Conservation (phyloP, 2,797 vertebrate genomes). For the Leucoraja ocellata region DNA sequence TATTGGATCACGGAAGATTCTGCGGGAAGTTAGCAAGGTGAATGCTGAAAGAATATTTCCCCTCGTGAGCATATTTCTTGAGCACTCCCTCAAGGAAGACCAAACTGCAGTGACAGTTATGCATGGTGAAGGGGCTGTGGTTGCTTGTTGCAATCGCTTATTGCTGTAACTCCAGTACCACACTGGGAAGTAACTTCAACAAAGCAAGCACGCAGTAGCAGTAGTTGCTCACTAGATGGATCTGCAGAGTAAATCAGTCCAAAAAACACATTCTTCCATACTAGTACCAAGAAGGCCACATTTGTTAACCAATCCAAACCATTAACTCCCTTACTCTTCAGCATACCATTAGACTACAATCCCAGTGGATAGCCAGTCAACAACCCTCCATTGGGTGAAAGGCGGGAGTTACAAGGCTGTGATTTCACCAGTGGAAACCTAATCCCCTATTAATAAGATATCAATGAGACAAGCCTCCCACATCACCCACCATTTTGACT, state of each 20-base stretch:
- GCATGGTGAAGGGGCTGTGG: background rate
- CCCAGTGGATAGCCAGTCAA: background rate
- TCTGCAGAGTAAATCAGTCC: background rate
- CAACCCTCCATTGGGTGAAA: background rate
- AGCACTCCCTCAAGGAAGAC: background rate
- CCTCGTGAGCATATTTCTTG: too few species aligned
- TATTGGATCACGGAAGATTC: too few species aligned
- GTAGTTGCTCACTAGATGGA: background rate
- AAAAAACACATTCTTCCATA: background rate
- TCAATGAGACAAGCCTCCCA: too few species aligned
- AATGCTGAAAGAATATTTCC: too few species aligned
- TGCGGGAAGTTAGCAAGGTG: too few species aligned
- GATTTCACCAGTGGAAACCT: too few species aligned
- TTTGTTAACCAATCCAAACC: background rate
- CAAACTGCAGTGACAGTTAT: background rate
- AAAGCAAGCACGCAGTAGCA: background rate
- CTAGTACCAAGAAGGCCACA: background rate
- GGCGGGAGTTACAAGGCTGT: background rate
- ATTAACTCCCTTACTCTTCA: background rate
- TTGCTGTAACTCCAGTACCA: background rate
- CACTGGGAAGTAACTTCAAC: background rate
- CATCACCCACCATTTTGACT: background rate
- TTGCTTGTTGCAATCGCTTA: background rate
- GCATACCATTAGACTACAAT: background rate
- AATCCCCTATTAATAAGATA: background rate